These are phyloP conservation scores for Poeciliopsis retropinna DNA, from an alignment of 2,113 vertebrate species.

Conservation along the genomic window DNA sequence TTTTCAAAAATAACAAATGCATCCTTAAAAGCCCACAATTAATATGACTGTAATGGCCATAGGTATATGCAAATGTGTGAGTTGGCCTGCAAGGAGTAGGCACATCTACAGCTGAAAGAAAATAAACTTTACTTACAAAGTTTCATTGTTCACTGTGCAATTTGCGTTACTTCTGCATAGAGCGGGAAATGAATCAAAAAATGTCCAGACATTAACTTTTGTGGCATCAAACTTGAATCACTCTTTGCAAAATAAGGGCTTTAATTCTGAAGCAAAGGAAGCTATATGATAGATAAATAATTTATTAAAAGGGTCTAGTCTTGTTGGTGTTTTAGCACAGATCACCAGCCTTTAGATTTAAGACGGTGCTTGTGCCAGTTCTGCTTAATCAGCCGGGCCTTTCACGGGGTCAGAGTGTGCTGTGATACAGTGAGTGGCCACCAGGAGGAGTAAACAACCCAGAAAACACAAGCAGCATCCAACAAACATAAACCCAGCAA, in stretches of 20 bases:
- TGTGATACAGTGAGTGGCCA: conserved; percentile 81
- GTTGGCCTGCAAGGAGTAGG: too few relatives aligned
- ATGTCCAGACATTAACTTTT: not conserved
- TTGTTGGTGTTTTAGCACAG: not conserved
- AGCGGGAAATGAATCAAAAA: not conserved
- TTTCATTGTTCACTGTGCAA: not conserved
- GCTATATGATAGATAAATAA: not conserved
- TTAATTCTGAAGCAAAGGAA: too few relatives aligned
- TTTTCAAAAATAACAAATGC: not conserved
- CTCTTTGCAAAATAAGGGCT: not conserved
- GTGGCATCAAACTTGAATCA: not conserved
- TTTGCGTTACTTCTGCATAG: not conserved
- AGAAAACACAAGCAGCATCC: conserved; percentile 70
- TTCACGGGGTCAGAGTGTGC: conserved; percentile 38
- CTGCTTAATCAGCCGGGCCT: conserved; percentile 3
- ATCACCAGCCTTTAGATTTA: not conserved
- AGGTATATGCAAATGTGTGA: too few relatives aligned
- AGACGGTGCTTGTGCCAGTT: not conserved
- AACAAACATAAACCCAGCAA: conserved; percentile 60
- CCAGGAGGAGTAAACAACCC: conserved; percentile 87
- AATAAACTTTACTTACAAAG: not conserved
- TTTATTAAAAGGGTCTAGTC: not conserved
- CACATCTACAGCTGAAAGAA: not conserved
- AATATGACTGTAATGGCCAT: too few relatives aligned
- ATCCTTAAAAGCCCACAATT: too few relatives aligned